phyloP scores from a whole-genome alignment of 2,888 invertebrate species.

The Drosophila helvetica region DNA sequence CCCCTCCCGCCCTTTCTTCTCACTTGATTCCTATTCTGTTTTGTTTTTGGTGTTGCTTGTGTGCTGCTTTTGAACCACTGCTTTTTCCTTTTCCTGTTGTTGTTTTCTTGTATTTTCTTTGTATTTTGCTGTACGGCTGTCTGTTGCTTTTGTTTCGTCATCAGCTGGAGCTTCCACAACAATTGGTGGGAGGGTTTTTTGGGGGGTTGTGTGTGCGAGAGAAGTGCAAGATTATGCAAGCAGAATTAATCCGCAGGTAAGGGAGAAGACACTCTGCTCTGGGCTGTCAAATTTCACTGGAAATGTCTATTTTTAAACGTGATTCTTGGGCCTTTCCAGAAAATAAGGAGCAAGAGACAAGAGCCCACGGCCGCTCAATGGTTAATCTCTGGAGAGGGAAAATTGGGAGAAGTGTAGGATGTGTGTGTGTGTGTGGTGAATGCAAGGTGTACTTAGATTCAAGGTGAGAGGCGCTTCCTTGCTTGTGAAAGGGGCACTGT shows the following conservation, averaged over 20 bases:
- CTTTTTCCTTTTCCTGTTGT: not conserved
- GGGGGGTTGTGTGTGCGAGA: not conserved
- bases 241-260: not conserved
- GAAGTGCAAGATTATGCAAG: not conserved
- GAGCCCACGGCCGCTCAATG: not conserved
- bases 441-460: not conserved
- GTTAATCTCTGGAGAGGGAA: not conserved
- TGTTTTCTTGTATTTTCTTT: not conserved
- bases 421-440: not conserved
- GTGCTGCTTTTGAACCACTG: not conserved
- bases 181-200: not conserved
- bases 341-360: not conserved
- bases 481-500: too few species aligned
- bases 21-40: conserved; percentile 14
- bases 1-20: conserved; percentile 11
- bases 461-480: not conserved
- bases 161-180: not conserved
- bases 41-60: not conserved
- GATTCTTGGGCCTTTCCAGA: not conserved
- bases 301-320: not conserved
- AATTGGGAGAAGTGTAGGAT: not conserved
- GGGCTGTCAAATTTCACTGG: not conserved
- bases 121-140: not conserved
- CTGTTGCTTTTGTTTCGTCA: not conserved
- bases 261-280: not conserved